Evolutionary conservation across 2,888 invertebrate species (phyloP), one percentile per base, ranked within the genome.

Genomic region (Parascotia fuliginaria): DNA sequence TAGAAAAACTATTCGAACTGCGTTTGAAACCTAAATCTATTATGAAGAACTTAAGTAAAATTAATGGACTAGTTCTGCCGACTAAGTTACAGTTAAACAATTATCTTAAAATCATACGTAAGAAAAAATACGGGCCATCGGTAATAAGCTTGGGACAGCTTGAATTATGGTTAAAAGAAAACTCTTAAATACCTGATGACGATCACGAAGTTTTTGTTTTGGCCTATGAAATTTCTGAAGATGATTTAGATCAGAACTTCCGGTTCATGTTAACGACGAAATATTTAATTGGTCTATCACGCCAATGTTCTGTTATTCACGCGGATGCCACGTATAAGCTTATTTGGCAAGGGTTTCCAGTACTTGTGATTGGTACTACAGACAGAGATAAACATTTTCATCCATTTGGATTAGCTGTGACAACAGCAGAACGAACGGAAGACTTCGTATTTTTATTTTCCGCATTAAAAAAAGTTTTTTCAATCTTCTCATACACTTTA

Each of bases 341-440:
- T 4, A 61, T 60, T 28, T 64, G 61, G 61, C 63, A 63, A 49
- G 65, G 65, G 15, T 68, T 57, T 48, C 55, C 63, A 11, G 43
- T 68, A 29, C 39, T 58, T 12, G 41, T 65, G 6, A 31, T 61
- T 24, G 65, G 60, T 33, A 65, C 63, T 28, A 64, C 65, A 37
- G 62, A 66, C 33, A 53, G 29, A 38, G 22, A 40, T 37, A 52
- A 33, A 27, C 2, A 33, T 0, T 42, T 66, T 44, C 59, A 66
- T 39, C 44, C 51, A 28, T 47, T 60, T 54, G 48, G 56, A 19
- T 42, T 63, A 27, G 51, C 49, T 31, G 64, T 64, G 27, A 27
- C 53, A 37, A 48, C 53, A 31, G 27, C 41, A 37, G 58, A 65
- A 47, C 52, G 48, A 50, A 55, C 7, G 7, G 13, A 19, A 13